A percentile compares a stretch with the other conserved stretches of the same genome.
Conservation (phyloP, 2,888 invertebrate species). For the Lasioglossum oenotherae region DNA sequence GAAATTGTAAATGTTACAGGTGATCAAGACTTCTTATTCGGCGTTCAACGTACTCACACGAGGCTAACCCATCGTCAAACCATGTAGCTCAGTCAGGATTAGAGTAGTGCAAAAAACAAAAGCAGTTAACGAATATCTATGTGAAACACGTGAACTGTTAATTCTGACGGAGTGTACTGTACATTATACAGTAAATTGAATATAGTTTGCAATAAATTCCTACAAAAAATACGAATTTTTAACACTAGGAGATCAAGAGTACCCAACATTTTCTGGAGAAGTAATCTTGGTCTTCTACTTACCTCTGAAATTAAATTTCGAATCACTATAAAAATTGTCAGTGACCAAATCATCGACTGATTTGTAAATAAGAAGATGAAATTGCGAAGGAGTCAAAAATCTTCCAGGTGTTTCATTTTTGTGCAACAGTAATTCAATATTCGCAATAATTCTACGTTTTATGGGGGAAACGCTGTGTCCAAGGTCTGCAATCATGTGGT, state of each 20-base stretch:
- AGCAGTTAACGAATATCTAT: not conserved
- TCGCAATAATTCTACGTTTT: not conserved
- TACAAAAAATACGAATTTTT: not conserved
- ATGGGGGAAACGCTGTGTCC: not conserved
- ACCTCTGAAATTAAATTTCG: too few relatives aligned
- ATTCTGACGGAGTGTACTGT: not conserved
- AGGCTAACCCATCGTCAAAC: not conserved
- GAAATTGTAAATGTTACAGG: not conserved
- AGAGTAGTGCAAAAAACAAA: not conserved
- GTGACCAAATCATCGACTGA: too few relatives aligned
- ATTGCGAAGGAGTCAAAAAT: too few relatives aligned
- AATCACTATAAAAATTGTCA: too few relatives aligned
- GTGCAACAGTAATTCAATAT: not conserved
- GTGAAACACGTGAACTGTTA: not conserved
- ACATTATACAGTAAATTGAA: not conserved
- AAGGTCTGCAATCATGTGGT: not conserved
- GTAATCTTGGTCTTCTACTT: too few relatives aligned
- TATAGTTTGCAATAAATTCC: not conserved
- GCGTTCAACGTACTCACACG: not conserved
- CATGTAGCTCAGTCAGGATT: not conserved
- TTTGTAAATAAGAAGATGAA: too few relatives aligned
- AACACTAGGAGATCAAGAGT: not conserved
- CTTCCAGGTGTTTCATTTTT: too few relatives aligned
- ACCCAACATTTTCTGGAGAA: not conserved
- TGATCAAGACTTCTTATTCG: not conserved